Percentiles rank a stretch among this genome's conserved stretches.
These are phyloP conservation scores for Tapera naevia DNA, from an alignment of 2,797 vertebrate species.

Conservation along the genomic window DNA sequence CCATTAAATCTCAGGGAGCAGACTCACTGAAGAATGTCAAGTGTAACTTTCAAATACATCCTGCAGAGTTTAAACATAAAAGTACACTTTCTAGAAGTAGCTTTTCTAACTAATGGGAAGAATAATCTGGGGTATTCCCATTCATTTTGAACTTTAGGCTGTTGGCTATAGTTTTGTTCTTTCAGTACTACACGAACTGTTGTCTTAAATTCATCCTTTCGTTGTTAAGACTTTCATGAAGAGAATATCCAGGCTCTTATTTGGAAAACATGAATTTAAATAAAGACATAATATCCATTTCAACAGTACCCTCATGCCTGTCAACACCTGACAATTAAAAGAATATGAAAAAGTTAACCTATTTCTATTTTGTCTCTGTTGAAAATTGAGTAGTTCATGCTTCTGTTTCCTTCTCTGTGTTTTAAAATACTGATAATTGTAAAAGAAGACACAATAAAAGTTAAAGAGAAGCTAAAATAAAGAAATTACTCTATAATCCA, in stretches of 20 bases:
- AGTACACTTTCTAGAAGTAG: not conserved
- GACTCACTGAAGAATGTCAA: not conserved
- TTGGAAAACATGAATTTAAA: not conserved
- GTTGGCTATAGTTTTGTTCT: not conserved
- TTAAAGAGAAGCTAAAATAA: not conserved
- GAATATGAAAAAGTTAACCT: not conserved
- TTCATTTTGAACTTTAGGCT: not conserved
- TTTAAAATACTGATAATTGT: not conserved
- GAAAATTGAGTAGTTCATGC: not conserved
- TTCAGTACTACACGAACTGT: not conserved
- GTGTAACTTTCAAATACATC: not conserved
- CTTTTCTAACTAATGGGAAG: not conserved
- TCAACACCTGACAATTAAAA: not conserved
- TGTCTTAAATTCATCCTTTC: not conserved
- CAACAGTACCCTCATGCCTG: not conserved
- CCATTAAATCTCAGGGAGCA: not conserved
- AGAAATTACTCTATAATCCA: not conserved
- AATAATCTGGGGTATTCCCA: not conserved
- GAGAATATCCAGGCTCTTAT: not conserved
- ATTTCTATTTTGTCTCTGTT: not conserved
- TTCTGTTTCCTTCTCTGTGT: not conserved
- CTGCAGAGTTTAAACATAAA: not conserved
- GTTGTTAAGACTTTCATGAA: not conserved
- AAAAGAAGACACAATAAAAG: not conserved
- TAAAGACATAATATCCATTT: not conserved